These are phyloP conservation scores for Naso thynnoides DNA, from an alignment of 2,797 vertebrate species.

Conservation along the genomic window DNA sequence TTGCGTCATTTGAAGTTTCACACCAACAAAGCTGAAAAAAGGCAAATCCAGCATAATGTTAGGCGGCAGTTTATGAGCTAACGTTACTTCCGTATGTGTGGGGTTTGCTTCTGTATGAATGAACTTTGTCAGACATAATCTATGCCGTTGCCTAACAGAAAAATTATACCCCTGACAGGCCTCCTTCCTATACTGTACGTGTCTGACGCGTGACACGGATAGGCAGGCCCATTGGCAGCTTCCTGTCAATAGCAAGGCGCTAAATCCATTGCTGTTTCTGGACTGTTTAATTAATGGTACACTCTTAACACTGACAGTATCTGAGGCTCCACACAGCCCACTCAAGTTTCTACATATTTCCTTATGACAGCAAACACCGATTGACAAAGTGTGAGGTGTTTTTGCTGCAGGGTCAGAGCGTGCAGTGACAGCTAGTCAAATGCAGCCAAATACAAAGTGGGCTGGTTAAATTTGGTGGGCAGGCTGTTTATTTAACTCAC, in stretches of 20 bases:
- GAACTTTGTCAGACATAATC: neutral
- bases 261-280: neutral
- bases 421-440: neutral
- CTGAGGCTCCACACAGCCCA: neutral
- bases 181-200: constrained; percentile 17
- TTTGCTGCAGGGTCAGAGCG: neutral
- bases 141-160: neutral
- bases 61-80: neutral
- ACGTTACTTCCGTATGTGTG: neutral
- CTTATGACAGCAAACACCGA: neutral
- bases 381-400: neutral
- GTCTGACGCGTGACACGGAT: constrained; percentile 21
- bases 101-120: constrained; percentile 10
- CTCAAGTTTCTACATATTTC: neutral
- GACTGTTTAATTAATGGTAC: too few relatives aligned
- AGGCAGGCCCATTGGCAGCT: constrained; percentile 3
- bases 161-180: neutral
- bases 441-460: constrained; percentile 3
- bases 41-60: too few relatives aligned
- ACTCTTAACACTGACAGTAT: too few relatives aligned
- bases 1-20: neutral
- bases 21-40: accelerated
- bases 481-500: constrained; percentile 37
- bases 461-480: constrained; percentile 10
- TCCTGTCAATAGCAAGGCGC: neutral